Base-by-base conservation (phyloP, 2,888 invertebrate genomes). In the Andrena praecox region DNA sequence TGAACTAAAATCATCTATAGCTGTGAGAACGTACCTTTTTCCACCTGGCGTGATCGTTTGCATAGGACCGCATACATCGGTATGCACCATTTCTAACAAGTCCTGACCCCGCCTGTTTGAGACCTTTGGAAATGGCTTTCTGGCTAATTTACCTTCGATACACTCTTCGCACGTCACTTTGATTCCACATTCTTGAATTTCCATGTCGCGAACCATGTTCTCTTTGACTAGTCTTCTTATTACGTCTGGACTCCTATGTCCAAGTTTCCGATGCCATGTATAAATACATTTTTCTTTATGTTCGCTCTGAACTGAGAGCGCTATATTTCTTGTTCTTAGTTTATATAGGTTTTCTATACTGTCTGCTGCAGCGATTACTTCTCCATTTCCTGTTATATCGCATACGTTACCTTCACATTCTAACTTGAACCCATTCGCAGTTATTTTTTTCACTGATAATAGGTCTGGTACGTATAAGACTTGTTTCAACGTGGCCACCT, bases 1-100 rank as follows among this genome's bases (percentile, higher is more conserved):
- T 10, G 54, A 33, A 8, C 24, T 52, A 27, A 56, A 68, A 24
- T 68, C 68, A 68, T 56, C 56, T 35, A 68, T 24, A 6, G 2
- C 24, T 35, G 60, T n/a, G 4, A 60, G 33, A n/a, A 33, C n/a
- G n/a, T 60, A 60, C 6, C 60, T 33, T n/a, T 31, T 60, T n/a
- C 20, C 4, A 6, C 63, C 6, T 63, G 63, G 20, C 2, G 63
- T 63, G 6, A 6, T 35, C 35, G 33, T 16, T 33, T 31, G 24
- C 7, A 68, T 33, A 12, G 35, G 33, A n/a, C 35, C 35, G 31
- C 50, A 70, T 29, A 60, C n/a, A 7, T 70, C 59, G 5, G 33
- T 56, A 20, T 59, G 42, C 24, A 70, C 8, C 29, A 50, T 29
- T 24, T 71, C 56, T 8, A 71, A 24, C 8, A n/a, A 48, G 2